phyloP scores from a whole-genome alignment of 2,113 vertebrate genomes.

The Grammomys dolichurus region DNA sequence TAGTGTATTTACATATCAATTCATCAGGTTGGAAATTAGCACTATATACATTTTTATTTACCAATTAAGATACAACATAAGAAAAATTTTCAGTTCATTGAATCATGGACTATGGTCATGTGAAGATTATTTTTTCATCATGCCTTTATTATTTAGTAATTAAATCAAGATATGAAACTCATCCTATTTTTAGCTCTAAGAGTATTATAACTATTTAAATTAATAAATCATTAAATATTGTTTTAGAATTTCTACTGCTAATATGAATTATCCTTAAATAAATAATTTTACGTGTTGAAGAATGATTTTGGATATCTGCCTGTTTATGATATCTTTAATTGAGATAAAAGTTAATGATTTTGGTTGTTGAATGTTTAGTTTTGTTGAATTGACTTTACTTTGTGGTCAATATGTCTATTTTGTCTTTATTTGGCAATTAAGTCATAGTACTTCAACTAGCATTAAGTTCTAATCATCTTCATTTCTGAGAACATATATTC shows the following conservation, averaged over 20 bases:
- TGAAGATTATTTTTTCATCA: not conserved
- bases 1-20: not conserved
- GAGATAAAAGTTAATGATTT: not conserved
- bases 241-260: conserved; percentile 29
- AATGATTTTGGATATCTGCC: not conserved
- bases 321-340: not conserved
- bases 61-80: not conserved
- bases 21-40: not conserved
- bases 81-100: not conserved
- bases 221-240: conserved; percentile 26
- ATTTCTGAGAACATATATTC: conserved; percentile 2
- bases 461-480: conserved; percentile 58
- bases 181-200: not conserved
- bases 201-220: conserved; percentile 43
- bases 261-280: conserved; percentile 6
- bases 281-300: conserved; percentile 16
- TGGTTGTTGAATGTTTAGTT: not conserved
- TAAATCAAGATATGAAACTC: not conserved
- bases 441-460: not conserved
- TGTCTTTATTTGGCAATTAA: conserved; percentile 39
- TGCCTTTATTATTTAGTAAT: not conserved
- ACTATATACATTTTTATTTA: not conserved
- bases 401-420: not conserved
- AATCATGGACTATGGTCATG: not conserved
- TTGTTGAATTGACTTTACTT: conserved; percentile 35